These are phyloP conservation scores for Melanerpes formicivorus DNA, from an alignment of 2,113 vertebrate genomes.

Conservation along the genomic window DNA sequence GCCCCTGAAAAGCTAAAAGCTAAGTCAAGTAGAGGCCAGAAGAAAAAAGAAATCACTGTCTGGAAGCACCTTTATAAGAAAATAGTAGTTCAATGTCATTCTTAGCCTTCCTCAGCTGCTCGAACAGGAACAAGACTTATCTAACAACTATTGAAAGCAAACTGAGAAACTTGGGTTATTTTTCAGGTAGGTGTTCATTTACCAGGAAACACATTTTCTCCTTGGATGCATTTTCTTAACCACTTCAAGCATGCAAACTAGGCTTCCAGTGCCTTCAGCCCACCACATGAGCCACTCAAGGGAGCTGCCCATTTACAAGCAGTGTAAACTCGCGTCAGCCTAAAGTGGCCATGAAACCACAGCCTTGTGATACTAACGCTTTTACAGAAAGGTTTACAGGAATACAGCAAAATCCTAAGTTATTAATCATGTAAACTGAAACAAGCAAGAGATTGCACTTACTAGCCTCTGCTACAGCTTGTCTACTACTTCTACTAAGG, in stretches of 20 bases:
- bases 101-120: background rate
- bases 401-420: background rate
- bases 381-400: background rate
- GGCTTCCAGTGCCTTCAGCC: background rate
- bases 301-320: background rate
- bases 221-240: background rate
- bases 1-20: background rate
- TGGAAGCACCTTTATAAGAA: background rate
- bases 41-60: background rate
- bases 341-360: background rate
- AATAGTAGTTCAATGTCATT: background rate
- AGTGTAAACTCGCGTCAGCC: background rate
- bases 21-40: background rate
- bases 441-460: background rate
- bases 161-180: background rate
- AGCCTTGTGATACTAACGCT: background rate
- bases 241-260: background rate
- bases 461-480: background rate
- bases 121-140: background rate
- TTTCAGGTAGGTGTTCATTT: background rate
- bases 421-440: background rate
- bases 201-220: background rate
- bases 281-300: accelerated
- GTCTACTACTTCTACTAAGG: background rate
- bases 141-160: background rate